These are phyloP conservation scores for Hipposideros larvatus DNA, from an alignment of 2,797 vertebrate genomes.

Conservation along the genomic window DNA sequence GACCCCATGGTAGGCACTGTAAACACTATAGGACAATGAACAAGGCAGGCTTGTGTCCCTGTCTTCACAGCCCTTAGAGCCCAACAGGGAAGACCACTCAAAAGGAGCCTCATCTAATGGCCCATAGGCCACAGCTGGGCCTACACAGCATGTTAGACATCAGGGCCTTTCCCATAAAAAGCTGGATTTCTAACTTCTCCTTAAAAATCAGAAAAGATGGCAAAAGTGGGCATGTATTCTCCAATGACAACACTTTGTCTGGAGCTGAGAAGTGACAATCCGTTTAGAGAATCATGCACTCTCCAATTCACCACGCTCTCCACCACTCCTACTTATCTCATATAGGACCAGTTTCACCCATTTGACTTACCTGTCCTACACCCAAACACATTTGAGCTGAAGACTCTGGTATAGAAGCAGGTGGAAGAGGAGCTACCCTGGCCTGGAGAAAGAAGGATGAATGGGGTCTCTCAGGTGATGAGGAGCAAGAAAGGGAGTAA, in stretches of 20 bases:
- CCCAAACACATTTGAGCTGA: not conserved
- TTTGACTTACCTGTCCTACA: not conserved
- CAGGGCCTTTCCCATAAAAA: not conserved
- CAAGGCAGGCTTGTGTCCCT: not conserved
- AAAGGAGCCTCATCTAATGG: not conserved
- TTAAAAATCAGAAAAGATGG: slow-evolving; percentile 49
- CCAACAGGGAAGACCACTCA: not conserved
- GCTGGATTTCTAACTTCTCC: not conserved
- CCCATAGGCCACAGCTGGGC: not conserved
- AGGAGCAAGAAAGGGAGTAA: not conserved
- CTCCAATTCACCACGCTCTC: not conserved
- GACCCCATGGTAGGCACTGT: not conserved
- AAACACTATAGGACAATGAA: not conserved
- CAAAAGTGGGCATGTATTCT: not conserved
- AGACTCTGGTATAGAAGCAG: not conserved
- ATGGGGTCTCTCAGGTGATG: not conserved
- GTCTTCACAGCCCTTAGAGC: not conserved
- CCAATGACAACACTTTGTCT: not conserved
- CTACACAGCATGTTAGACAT: not conserved
- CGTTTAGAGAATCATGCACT: not conserved
- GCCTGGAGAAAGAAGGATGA: not conserved
- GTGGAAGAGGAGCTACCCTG: not conserved
- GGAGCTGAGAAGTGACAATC: not conserved
- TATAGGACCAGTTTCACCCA: not conserved
- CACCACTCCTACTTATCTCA: not conserved